Evolutionary conservation across 2,113 vertebrate genomes (phyloP).

Genomic region (Lophius piscatorius): DNA sequence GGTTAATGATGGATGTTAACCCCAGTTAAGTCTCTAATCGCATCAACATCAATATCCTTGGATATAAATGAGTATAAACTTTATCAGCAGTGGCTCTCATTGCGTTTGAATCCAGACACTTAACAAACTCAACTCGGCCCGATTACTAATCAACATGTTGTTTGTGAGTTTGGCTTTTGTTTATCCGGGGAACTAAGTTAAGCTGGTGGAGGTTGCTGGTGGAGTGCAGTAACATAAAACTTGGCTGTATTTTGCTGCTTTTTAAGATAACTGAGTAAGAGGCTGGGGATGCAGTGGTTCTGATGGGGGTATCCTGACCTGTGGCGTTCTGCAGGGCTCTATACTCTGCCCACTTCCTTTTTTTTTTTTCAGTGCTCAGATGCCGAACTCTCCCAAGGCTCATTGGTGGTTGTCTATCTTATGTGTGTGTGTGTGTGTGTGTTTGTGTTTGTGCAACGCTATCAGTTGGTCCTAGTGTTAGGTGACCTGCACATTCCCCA

Average conservation of each 20-base stretch:
- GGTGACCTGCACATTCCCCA: constrained; percentile 99
- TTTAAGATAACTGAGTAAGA: background rate
- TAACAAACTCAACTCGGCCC: constrained; percentile 1
- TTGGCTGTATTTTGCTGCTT: background rate
- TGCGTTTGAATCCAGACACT: constrained; percentile 51
- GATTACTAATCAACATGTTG: too few species aligned
- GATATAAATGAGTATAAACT: too few species aligned
- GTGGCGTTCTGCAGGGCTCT: constrained; percentile 17
- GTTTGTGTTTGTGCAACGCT: constrained; percentile 34
- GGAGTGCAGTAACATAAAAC: background rate
- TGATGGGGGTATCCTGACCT: constrained; percentile 2
- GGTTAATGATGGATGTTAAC: too few species aligned
- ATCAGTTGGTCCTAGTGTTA: constrained; percentile 96
- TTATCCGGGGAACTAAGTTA: too few species aligned
- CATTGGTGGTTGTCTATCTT: constrained; percentile 9
- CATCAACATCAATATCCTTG: too few species aligned
- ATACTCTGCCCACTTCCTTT: constrained; percentile 3
- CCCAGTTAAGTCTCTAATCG: too few species aligned
- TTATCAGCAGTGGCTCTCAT: background rate
- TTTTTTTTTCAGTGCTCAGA: background rate
- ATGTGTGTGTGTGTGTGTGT: constrained; percentile 2
- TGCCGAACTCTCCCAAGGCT: background rate
- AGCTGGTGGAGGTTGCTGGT: background rate
- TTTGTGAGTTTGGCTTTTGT: too few species aligned
- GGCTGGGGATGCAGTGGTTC: background rate